These are phyloP conservation scores for Drosophila leonis DNA, from an alignment of 2,888 invertebrate genomes.

Conservation along the genomic window DNA sequence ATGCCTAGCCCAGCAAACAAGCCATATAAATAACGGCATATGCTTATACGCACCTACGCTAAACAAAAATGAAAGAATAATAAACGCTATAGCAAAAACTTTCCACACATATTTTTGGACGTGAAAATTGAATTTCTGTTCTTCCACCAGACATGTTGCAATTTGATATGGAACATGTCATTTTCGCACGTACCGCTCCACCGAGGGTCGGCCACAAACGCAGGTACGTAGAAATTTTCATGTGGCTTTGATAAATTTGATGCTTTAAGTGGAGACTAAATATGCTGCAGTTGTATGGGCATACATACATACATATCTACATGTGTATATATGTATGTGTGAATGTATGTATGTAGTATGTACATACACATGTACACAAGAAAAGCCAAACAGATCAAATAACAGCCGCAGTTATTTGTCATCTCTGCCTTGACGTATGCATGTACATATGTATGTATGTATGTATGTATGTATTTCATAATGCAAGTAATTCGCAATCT, in stretches of 20 bases:
- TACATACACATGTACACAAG: neutral
- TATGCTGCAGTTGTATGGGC: neutral
- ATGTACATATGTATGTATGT: neutral
- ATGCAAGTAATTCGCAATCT: neutral
- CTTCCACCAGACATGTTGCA: slow-evolving; percentile 17
- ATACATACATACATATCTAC: neutral
- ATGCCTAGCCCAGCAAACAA: slow-evolving; percentile 29
- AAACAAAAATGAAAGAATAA: neutral
- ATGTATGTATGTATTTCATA: neutral
- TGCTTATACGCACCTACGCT: neutral
- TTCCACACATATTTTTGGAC: slow-evolving; percentile 34
- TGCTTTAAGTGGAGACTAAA: no score
- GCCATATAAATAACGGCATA: slow-evolving; percentile 5
- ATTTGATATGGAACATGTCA: slow-evolving; percentile 28
- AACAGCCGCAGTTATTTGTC: neutral
- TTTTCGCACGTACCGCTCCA: slow-evolving; percentile 31
- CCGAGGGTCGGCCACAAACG: neutral
- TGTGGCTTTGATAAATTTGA: neutral
- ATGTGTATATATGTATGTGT: neutral
- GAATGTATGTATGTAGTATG: no score
- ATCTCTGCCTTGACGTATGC: neutral
- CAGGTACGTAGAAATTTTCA: neutral
- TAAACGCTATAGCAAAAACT: slow-evolving; percentile 22
- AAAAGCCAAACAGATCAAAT: slow-evolving; percentile 5
- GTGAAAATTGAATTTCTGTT: slow-evolving; percentile 17